phyloP scores from a whole-genome alignment of 2,113 vertebrate genomes.

The Oenanthe oenanthe region DNA sequence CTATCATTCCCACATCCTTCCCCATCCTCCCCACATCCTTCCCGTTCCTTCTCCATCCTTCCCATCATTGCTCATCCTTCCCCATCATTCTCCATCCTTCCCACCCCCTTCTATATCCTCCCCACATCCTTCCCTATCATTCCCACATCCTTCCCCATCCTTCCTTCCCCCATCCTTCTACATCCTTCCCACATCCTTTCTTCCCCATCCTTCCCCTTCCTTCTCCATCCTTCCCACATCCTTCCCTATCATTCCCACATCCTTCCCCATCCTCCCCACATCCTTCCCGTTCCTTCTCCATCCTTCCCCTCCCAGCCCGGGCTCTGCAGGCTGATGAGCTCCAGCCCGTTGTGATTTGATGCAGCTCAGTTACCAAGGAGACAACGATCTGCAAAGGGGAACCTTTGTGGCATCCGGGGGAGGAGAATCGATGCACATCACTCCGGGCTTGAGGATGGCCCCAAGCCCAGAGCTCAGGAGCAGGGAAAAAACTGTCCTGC shows the following conservation, averaged over 20 bases:
- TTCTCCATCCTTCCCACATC: too few relatives aligned
- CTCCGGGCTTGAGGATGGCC: not conserved
- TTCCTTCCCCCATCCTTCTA: not conserved
- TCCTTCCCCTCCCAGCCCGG: not conserved
- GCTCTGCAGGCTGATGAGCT: not conserved
- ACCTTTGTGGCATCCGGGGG: not conserved
- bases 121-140: too few relatives aligned
- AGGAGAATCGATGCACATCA: not conserved
- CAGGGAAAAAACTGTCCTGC: not conserved
- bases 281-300: not conserved
- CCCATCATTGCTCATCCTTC: too few relatives aligned
- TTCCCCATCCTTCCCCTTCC: too few relatives aligned
- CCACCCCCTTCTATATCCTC: too few relatives aligned
- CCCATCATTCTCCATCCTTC: too few relatives aligned
- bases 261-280: too few relatives aligned
- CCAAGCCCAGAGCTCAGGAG: not conserved
- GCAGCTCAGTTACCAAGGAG: constrained; percentile 37
- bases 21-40: not conserved
- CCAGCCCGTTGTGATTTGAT: not conserved
- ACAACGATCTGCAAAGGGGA: not conserved
- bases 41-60: too few relatives aligned
- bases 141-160: too few relatives aligned
- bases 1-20: too few relatives aligned
- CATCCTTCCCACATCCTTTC: not conserved
- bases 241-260: not conserved